A percentile compares a stretch with the other conserved stretches of the same genome.
phyloP scores from a whole-genome alignment of 2,888 invertebrate species.

The Eurytoma adleriae region DNA sequence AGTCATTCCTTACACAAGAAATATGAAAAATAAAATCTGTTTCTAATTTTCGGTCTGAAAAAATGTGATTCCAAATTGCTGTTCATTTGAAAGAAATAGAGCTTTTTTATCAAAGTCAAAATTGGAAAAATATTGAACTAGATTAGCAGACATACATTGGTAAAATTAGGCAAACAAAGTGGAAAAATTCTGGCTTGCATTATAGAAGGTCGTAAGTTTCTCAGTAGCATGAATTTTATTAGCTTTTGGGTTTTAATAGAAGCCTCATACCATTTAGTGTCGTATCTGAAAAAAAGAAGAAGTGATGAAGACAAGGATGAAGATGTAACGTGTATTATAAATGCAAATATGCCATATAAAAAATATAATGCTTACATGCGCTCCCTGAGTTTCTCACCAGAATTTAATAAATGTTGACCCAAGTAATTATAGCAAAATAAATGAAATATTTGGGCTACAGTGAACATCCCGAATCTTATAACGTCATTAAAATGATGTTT shows the following conservation, averaged over 20 bases:
- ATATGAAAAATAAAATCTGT: no score
- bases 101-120: no score
- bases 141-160: conserved; percentile 9
- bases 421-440: conserved; percentile 37
- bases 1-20: no score
- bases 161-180: conserved; percentile 19
- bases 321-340: background rate
- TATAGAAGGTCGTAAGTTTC: conserved; percentile 35
- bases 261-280: conserved; percentile 41
- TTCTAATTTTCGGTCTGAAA: no score
- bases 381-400: conserved; percentile 10
- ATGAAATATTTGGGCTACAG: conserved; percentile 36
- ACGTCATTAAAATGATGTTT: conserved; percentile 5
- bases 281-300: conserved; percentile 25
- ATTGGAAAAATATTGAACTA: no score
- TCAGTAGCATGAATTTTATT: conserved; percentile 33
- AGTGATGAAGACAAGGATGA: no score
- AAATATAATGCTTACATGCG: conserved; percentile 2
- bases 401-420: conserved; percentile 31
- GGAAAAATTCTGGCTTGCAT: conserved; percentile 30
- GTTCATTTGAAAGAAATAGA: background rate
- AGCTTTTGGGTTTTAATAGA: conserved; percentile 24
- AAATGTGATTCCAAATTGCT: no score
- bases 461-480: conserved; percentile 29
- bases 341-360: background rate